Evolutionary conservation across 1,140 invertebrate genomes (phyloP), one percentile per base, ranked within the genome.

Genomic region (Musca domestica): DNA sequence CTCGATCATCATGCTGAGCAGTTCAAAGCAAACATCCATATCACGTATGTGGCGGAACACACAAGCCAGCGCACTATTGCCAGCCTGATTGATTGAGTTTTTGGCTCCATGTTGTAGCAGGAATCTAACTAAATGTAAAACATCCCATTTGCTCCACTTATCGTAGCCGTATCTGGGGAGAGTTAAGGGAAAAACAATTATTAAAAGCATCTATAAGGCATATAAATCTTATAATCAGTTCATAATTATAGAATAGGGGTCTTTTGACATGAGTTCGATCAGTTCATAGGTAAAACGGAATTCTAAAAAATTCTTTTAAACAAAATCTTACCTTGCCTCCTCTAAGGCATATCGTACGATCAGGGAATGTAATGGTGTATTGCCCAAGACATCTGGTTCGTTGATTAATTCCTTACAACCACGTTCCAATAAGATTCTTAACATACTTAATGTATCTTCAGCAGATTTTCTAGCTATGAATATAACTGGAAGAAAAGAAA

Each of bases 1-100:
- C 71, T 87, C 84, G 5, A 91, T 83, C 47, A 91, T 78, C 89
- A 91, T 91, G 69, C 88, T 87, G 22, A 91, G 80, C 49, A 91
- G 76, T 73, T 91, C 89, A 76, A 89, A 91, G 58, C 89, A 88
- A 67, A 91, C 90, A 74, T 91, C 90, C 89, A 89, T 91, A 74
- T 91, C 90, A n/a, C 88, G 77, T 9, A 91, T 85, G 78, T 91
- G 90, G n/a, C 89, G 81, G 67, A 91, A 81, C 2, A 90, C 89
- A 74, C 88, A 90, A 3, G 89, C 89, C 49, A 91, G 80, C 9
- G 89, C 90, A 67, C 88, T 89, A 80, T 91, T 91, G 15, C 89
- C 89, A 2, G 84, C 81, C 71, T 90, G 88, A 77, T 91, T 91
- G 46, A 91, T 90, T 22, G 87, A 89, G 20, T 85, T 86, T 67